Evolutionary conservation across 2,888 invertebrate species (phyloP).

Genomic region (Clepsis dumicolana): DNA sequence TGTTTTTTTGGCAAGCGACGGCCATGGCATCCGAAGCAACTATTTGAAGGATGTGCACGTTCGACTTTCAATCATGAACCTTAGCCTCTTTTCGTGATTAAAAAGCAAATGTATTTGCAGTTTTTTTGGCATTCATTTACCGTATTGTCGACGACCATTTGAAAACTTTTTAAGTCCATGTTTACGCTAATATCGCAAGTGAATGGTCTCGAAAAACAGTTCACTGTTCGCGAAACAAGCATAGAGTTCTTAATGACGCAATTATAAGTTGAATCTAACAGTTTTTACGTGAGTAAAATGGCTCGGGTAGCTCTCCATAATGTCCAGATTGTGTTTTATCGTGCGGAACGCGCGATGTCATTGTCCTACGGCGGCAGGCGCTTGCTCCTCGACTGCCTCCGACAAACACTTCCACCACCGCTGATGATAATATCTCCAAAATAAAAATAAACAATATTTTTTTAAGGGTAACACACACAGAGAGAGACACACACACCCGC

Average conservation of each 20-base stretch:
- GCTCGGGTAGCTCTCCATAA: conserved; percentile 69
- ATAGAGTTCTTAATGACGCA: conserved; percentile 66
- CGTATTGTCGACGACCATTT: conserved; percentile 4
- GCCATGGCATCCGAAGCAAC: conserved; percentile 23
- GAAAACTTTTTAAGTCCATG: conserved; percentile 11
- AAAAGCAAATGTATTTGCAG: conserved; percentile 47
- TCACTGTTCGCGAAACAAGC: conserved; percentile 64
- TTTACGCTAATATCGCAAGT: conserved; percentile 41
- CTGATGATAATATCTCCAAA: too few relatives aligned
- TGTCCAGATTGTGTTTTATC: conserved; percentile 80
- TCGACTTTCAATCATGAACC: conserved; percentile 54
- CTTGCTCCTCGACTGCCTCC: conserved; percentile 52
- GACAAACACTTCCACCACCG: conserved; percentile 48
- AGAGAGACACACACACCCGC: too few relatives aligned
- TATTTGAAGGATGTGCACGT: conserved; percentile 41
- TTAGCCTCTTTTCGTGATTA: conserved; percentile 70
- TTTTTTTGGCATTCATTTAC: conserved; percentile 5
- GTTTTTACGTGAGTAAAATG: conserved; percentile 69
- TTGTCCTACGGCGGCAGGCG: conserved; percentile 77
- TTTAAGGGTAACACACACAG: too few relatives aligned
- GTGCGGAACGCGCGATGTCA: conserved; percentile 84
- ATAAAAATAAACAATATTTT: neutral
- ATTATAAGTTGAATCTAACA: conserved; percentile 67
- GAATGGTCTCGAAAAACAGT: conserved; percentile 54
- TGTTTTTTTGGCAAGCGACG: conserved; percentile 13